These are phyloP conservation scores for Enteromius paludinosus DNA, from an alignment of 2,797 vertebrate genomes.

Conservation along the genomic window DNA sequence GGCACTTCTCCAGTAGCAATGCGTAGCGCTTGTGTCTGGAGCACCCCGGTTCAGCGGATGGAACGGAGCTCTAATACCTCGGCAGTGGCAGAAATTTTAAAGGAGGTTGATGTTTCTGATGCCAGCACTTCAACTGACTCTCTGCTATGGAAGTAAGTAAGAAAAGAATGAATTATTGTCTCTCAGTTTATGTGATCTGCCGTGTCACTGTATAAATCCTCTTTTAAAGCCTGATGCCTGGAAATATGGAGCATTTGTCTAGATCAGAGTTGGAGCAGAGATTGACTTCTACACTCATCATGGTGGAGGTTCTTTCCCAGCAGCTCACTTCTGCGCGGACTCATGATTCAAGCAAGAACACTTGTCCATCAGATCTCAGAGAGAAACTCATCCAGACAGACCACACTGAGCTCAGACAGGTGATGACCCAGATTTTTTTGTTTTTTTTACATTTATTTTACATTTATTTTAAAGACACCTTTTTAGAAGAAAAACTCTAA, in stretches of 20 bases:
- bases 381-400: slow-evolving; percentile 87
- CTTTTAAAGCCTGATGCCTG: slow-evolving; percentile 76
- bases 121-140: slow-evolving; percentile 77
- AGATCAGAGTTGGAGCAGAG: slow-evolving; percentile 85
- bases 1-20: slow-evolving; percentile 50
- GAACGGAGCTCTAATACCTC: slow-evolving; percentile 80
- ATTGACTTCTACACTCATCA: slow-evolving; percentile 84
- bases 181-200: slow-evolving; percentile 17
- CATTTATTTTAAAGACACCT: neutral
- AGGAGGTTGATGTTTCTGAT: slow-evolving; percentile 69
- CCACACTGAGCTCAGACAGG: slow-evolving; percentile 77
- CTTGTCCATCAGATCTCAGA: slow-evolving; percentile 77
- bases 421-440: slow-evolving; percentile 61
- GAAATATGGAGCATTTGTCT: slow-evolving; percentile 77
- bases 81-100: slow-evolving; percentile 70
- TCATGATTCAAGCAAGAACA: slow-evolving; percentile 21
- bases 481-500: neutral
- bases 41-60: slow-evolving; percentile 61
- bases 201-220: slow-evolving; percentile 15
- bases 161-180: neutral
- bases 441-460: too few species aligned
- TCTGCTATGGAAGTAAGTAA: slow-evolving; percentile 80
- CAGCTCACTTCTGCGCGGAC: slow-evolving; percentile 78
- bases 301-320: slow-evolving; percentile 86
- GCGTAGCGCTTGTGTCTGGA: slow-evolving; percentile 70